These are phyloP conservation scores for Trinorchestia longiramus DNA, from an alignment of 1,140 invertebrate genomes.

Conservation along the genomic window DNA sequence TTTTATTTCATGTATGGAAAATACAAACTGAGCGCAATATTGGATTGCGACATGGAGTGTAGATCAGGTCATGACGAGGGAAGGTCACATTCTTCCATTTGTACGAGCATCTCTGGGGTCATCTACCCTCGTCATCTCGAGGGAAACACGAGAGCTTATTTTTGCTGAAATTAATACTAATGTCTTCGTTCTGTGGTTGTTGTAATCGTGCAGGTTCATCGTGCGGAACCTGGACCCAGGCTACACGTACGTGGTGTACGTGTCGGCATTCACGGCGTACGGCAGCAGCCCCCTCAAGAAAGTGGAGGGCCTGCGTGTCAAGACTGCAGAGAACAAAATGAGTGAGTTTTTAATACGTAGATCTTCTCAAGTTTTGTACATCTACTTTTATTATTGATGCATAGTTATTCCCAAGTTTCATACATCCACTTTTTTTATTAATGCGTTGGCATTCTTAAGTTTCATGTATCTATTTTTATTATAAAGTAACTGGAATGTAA, in stretches of 20 bases:
- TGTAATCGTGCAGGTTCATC: slow-evolving; percentile 54
- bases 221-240: slow-evolving; percentile 60
- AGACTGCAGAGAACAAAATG: slow-evolving; percentile 64
- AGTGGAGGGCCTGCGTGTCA: slow-evolving; percentile 63
- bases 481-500: too few species aligned
- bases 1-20: too few species aligned
- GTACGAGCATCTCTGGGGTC: too few species aligned
- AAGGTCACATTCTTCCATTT: too few species aligned
- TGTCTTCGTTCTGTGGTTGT: not conserved
- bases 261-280: slow-evolving; percentile 61
- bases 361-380: not conserved
- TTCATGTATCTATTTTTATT: too few species aligned
- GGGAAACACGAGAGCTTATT: not conserved
- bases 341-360: slow-evolving; percentile 39
- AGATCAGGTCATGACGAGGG: too few species aligned
- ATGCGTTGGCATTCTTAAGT: too few species aligned
- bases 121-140: too few species aligned
- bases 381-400: not conserved
- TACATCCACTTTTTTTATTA: too few species aligned
- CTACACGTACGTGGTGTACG: slow-evolving; percentile 61
- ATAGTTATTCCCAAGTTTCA: not conserved
- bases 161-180: not conserved
- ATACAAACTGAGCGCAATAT: too few species aligned
- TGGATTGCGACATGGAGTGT: too few species aligned
- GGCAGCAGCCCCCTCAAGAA: slow-evolving; percentile 59